Conservation (phyloP, 2,888 invertebrate species). For the Eupithecia insigniata region DNA sequence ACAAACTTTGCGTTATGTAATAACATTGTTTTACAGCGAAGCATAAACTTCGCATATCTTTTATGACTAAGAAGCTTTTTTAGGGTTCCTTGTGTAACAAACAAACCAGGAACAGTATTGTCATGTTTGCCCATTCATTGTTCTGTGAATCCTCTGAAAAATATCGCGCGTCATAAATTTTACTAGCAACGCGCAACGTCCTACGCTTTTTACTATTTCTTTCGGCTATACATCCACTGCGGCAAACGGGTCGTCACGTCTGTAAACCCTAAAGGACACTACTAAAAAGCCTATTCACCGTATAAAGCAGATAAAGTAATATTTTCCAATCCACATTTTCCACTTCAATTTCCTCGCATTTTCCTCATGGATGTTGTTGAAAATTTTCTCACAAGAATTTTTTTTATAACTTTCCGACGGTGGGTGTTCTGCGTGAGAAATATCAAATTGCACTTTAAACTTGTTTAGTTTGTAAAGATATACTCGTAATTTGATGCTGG, state of each 20-base stretch:
- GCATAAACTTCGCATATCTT: neutral
- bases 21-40: neutral
- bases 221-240: neutral
- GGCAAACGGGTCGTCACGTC: neutral
- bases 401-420: conserved; percentile 17
- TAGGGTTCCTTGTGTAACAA: neutral
- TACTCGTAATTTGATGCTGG: conserved; percentile 2
- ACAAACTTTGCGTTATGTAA: neutral
- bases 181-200: neutral
- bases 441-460: conserved; percentile 6
- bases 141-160: neutral
- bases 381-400: conserved; percentile 18
- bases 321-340: neutral
- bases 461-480: conserved; percentile 2
- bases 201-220: neutral
- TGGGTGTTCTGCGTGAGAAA: neutral
- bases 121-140: neutral
- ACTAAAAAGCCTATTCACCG: neutral
- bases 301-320: neutral
- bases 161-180: neutral
- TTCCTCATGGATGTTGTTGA: conserved; percentile 21
- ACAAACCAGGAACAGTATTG: neutral
- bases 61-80: neutral
- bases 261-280: neutral
- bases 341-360: conserved; percentile 5